phyloP scores from a whole-genome alignment of 1,140 invertebrate species.

The Paramacrobiotus metropolitanus region DNA sequence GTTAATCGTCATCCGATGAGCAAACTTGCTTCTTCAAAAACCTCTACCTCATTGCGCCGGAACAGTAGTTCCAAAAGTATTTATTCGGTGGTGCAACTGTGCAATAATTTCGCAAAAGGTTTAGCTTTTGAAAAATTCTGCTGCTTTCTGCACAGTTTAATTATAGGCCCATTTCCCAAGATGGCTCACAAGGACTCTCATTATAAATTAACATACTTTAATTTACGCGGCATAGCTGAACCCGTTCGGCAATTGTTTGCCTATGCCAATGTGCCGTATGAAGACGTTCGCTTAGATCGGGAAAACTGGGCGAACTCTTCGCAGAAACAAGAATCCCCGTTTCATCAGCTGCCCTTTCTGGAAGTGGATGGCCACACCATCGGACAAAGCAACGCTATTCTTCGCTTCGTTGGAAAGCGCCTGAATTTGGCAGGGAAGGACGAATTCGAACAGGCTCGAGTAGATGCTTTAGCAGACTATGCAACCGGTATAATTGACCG shows the following conservation, averaged over 20 bases:
- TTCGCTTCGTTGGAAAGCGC: constrained; percentile 8
- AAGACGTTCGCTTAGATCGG: constrained; percentile 7
- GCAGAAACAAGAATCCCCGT: constrained; percentile 6
- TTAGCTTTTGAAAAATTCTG: too few relatives aligned
- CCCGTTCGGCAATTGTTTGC: constrained; percentile 6
- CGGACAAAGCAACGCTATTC: constrained; percentile 8
- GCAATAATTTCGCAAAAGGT: too few relatives aligned
- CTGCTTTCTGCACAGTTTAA: too few relatives aligned
- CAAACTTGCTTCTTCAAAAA: too few relatives aligned
- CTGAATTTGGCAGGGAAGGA: constrained; percentile 11
- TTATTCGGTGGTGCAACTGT: too few relatives aligned
- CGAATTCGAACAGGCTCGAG: constrained; percentile 10
- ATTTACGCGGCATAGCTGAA: too few relatives aligned
- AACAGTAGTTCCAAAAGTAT: too few relatives aligned
- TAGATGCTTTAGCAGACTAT: constrained; percentile 4
- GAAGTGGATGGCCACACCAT: constrained; percentile 10
- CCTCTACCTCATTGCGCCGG: too few relatives aligned
- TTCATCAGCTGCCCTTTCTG: constrained; percentile 10
- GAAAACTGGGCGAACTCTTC: constrained; percentile 8
- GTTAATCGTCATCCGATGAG: too few relatives aligned
- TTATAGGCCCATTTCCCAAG: too few relatives aligned
- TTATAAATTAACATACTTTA: too few relatives aligned
- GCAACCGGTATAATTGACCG: neutral
- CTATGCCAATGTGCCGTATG: constrained; percentile 9
- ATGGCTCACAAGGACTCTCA: too few relatives aligned